phyloP scores from a whole-genome alignment of 2,113 vertebrate genomes.

The Platysternon megacephalum region DNA sequence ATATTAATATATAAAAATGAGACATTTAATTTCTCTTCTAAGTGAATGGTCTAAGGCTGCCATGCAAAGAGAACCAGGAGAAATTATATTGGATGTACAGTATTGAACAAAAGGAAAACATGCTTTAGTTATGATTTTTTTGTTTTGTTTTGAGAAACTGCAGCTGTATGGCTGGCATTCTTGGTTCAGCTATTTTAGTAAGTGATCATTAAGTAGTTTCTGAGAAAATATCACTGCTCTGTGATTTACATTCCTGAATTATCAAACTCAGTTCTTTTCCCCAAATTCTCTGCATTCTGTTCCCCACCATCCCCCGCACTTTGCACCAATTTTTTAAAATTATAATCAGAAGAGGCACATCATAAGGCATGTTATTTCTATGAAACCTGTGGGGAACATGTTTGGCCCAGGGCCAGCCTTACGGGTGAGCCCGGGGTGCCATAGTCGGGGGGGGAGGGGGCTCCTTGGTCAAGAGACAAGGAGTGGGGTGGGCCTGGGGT shows the following conservation, averaged over 20 bases:
- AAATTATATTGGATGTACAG: not conserved
- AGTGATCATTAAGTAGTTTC: slow-evolving; percentile 49
- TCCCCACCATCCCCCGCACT: not conserved
- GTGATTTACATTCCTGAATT: slow-evolving; percentile 45
- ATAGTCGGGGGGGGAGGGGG: too few species aligned
- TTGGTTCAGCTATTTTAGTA: slow-evolving; percentile 50
- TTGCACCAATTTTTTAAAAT: slow-evolving; percentile 38
- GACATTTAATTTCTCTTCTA: not conserved
- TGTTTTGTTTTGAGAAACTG: slow-evolving; percentile 26
- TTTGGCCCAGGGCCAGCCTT: not conserved
- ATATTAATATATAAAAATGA: not conserved
- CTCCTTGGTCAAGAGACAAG: not conserved
- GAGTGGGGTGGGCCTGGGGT: not conserved
- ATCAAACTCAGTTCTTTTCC: slow-evolving; percentile 37
- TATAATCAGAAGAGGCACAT: slow-evolving; percentile 19
- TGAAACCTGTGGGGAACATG: not conserved
- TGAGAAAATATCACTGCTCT: slow-evolving; percentile 26
- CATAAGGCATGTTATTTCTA: not conserved
- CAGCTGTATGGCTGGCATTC: slow-evolving; percentile 57
- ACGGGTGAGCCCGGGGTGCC: not conserved
- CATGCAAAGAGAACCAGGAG: slow-evolving; percentile 14
- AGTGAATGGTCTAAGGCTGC: not conserved
- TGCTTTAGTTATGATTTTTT: not conserved
- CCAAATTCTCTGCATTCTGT: slow-evolving; percentile 9
- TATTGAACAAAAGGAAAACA: not conserved